Percentiles rank a stretch among this genome's conserved stretches.
These are phyloP conservation scores for Drosophila anomalata DNA, from an alignment of 2,888 invertebrate species.

Conservation along the genomic window DNA sequence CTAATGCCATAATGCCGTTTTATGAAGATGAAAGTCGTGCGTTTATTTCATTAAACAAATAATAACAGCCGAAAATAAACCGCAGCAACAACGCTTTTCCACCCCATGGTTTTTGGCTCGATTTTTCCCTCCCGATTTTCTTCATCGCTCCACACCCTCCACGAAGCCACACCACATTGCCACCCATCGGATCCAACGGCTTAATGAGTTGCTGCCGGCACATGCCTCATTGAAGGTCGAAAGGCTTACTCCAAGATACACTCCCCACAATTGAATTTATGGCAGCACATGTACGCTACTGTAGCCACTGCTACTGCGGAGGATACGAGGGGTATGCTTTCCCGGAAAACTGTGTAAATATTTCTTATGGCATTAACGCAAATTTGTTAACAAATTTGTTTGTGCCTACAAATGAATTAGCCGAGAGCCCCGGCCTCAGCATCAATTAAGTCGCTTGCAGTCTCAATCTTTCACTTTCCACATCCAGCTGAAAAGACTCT, in stretches of 20 bases:
- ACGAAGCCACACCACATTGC: conserved; percentile 18
- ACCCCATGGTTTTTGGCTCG: neutral
- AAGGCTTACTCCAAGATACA: conserved; percentile 67
- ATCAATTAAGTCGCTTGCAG: conserved; percentile 66
- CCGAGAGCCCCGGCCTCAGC: conserved; percentile 47
- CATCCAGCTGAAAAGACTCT: neutral
- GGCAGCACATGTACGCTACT: conserved; percentile 56
- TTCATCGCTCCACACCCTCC: neutral
- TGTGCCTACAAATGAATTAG: conserved; percentile 78
- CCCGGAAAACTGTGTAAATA: conserved; percentile 57
- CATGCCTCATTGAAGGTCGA: conserved; percentile 79
- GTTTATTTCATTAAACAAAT: conserved; percentile 80
- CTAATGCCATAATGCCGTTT: conserved; percentile 79
- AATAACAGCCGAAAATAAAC: conserved; percentile 76
- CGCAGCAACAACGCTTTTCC: conserved; percentile 53
- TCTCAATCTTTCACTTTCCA: conserved; percentile 20
- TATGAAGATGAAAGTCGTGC: conserved; percentile 80
- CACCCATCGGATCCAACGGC: conserved; percentile 33
- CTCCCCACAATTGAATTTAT: conserved; percentile 72
- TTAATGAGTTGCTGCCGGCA: conserved; percentile 70
- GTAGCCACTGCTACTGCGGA: neutral
- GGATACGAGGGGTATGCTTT: neutral
- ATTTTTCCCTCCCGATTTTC: conserved; percentile 1
- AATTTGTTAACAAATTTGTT: conserved; percentile 81
- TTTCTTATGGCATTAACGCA: conserved; percentile 72